Base-by-base conservation (phyloP, 2,888 invertebrate species). In the Keiferia lycopersicella region DNA sequence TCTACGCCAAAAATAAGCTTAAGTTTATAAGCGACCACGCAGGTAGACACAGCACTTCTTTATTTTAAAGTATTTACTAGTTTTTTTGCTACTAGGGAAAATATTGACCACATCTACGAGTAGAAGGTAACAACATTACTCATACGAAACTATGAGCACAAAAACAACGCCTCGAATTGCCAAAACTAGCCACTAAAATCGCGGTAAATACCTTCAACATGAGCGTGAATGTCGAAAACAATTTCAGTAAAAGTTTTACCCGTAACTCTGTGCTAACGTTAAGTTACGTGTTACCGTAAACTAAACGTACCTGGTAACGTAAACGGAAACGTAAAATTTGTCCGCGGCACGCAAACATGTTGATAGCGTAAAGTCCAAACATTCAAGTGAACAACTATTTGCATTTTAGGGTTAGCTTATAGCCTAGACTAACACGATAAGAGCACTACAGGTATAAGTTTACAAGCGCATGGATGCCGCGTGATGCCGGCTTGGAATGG, bases 301-400 rank as follows among this genome's bases (percentile, higher is more conserved):
- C 82, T 82, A 76, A 18, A 59, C 51, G 51, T 53, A 59, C 18
- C 18, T 20, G 58, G 58, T 59, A 59, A 73, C 74, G 75, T 67
- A 72, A 78, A 79, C 76, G 77, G 73, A 78, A 73, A 80, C 78
- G 77, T 26, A 75, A 78, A 79, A 81, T 85, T 83, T 80, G 80
- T 77, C 74, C 72, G 77, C 66, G 74, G 69, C 82, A 84, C 79
- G 81, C 78, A 69, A 45, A 81, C 75, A 12, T 18, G 34, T 16
- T 57, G 57, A 34, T 57, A 57, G 57, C 34, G 34, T 53, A 53
- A 53, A 53, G 51, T 53, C 51, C 51, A 22, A 20, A 22, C 51
- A 53, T 53, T 53, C 50, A 50, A 50, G 50, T 53, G 14, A 53
- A 14, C 22, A 53, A 22, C 51, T 53, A 53, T 22, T 14, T 26